Percentiles rank a stretch among this genome's conserved stretches.
phyloP scores from a whole-genome alignment of 2,797 vertebrate species.

The Arctocebus calabarensis region DNA sequence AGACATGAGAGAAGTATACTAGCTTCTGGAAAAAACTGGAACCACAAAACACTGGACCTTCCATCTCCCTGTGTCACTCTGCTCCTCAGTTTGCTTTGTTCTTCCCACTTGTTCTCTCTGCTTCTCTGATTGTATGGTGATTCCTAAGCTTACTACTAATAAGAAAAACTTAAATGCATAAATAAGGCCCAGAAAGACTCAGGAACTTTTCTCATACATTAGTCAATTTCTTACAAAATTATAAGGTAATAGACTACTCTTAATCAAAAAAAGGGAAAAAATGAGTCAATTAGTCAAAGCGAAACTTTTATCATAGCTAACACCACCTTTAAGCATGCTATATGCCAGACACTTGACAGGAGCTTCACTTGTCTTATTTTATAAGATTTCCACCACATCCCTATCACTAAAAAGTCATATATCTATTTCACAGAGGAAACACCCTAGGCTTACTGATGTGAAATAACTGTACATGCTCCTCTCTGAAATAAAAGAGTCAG shows the following conservation, averaged over 20 bases:
- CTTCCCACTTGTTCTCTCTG: background rate
- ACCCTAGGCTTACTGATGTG: background rate
- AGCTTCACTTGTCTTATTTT: background rate
- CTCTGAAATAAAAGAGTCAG: constrained; percentile 16
- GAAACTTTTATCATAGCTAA: background rate
- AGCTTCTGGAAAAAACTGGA: background rate
- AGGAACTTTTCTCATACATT: background rate
- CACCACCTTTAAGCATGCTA: background rate
- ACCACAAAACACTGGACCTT: background rate
- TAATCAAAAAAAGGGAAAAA: constrained; percentile 30
- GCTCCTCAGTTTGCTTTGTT: background rate
- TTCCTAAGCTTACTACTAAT: background rate
- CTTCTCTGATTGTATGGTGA: background rate
- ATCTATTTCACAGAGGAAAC: background rate
- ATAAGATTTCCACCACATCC: background rate
- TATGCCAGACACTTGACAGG: background rate
- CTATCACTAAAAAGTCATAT: background rate
- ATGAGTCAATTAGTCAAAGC: background rate
- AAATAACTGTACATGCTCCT: background rate
- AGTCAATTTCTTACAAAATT: background rate
- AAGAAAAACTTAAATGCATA: background rate
- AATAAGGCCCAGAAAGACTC: background rate
- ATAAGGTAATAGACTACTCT: background rate
- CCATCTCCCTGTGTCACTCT: background rate
- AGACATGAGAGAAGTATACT: background rate